phyloP scores from a whole-genome alignment of 1,140 invertebrate species.

The Orius insidiosus region DNA sequence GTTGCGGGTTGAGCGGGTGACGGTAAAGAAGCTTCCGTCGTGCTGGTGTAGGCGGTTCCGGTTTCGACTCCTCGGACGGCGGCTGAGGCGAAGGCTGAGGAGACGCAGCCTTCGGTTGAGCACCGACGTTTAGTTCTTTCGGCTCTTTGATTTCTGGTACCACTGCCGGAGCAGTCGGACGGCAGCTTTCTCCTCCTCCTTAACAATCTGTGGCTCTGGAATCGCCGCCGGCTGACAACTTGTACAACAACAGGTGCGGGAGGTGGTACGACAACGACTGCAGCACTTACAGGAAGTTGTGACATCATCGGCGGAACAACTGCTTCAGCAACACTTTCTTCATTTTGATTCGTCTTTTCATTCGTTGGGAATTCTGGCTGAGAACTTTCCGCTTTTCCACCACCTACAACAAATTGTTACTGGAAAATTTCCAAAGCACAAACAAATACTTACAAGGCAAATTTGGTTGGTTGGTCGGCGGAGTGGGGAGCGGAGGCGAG shows the following conservation, averaged over 20 bases:
- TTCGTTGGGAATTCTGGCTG: no score
- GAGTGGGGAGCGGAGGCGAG: conserved; percentile 4
- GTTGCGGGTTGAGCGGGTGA: neutral
- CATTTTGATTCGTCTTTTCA: no score
- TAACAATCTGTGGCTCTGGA: neutral
- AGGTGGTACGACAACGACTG: neutral
- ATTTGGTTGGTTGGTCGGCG: conserved; percentile 8
- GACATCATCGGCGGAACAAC: no score
- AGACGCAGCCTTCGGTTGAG: neutral
- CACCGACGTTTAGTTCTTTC: neutral
- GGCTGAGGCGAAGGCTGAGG: conserved; percentile 1
- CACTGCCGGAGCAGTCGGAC: neutral
- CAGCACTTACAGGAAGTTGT: no score
- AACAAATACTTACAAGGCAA: conserved; percentile 12
- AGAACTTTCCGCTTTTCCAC: no score
- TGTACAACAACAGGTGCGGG: neutral
- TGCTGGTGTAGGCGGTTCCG: conserved; percentile 13
- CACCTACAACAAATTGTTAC: no score
- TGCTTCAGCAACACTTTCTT: no score
- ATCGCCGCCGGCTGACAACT: no score
- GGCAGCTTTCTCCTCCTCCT: no score
- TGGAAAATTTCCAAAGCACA: no score
- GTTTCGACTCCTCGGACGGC: conserved; percentile 8
- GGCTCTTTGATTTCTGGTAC: neutral
- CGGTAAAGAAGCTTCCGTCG: conserved; percentile 3